A percentile compares a stretch with the other conserved stretches of the same genome.
Conservation (phyloP, 2,113 vertebrate genomes). For the Pelecanoides urinatrix region DNA sequence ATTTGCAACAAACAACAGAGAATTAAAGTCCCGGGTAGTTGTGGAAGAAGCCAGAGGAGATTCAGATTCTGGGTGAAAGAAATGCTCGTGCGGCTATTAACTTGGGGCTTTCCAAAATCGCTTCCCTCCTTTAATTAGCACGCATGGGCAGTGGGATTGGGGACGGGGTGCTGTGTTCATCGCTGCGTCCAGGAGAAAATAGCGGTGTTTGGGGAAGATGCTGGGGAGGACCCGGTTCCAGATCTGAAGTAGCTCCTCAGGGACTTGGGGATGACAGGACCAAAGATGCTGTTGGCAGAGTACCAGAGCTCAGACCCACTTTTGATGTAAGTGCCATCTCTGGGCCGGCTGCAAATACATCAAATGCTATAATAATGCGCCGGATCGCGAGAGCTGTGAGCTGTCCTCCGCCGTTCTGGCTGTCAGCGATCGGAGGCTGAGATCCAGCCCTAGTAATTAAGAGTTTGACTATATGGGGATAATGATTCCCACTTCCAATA, state of each 20-base stretch:
- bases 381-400: not conserved
- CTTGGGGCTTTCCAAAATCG: not conserved
- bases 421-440: not conserved
- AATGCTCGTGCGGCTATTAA: not conserved
- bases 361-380: rapidly evolving
- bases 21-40: not conserved
- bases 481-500: not conserved
- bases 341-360: not conserved
- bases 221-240: rapidly evolving
- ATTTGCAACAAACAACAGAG: not conserved
- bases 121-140: not conserved
- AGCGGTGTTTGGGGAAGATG: not conserved
- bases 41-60: not conserved
- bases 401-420: not conserved
- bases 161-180: not conserved
- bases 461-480: not conserved
- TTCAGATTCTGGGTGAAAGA: not conserved
- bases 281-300: not conserved
- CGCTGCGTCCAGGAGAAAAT: rapidly evolving
- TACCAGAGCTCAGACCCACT: not conserved
- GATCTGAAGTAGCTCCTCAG: not conserved
- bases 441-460: not conserved
- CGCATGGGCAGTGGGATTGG: rapidly evolving
- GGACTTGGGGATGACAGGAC: not conserved
- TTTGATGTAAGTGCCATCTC: not conserved